Evolutionary conservation across 2,888 invertebrate species (phyloP).

Genomic region (Autographa gamma): DNA sequence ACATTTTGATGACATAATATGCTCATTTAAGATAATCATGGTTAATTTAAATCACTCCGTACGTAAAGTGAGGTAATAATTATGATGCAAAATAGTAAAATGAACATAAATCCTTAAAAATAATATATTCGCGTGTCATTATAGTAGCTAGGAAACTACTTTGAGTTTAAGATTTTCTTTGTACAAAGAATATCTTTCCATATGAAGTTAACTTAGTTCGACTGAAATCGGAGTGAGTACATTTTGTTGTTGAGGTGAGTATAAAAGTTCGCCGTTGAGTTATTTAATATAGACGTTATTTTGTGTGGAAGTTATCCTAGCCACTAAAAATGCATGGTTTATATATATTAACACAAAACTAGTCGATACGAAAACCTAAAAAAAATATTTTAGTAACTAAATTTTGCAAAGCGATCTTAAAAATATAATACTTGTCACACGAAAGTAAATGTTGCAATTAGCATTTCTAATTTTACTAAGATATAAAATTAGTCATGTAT

Average conservation of each 20-base stretch:
- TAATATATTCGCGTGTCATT: constrained; percentile 1
- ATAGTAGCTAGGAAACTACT: constrained; percentile 4
- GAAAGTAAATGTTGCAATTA: constrained; percentile 47
- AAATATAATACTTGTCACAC: constrained; percentile 39
- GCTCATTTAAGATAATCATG: constrained; percentile 40
- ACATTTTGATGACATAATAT: not conserved
- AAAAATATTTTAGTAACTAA: constrained; percentile 44
- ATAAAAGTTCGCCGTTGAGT: not conserved
- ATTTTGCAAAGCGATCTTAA: constrained; percentile 27
- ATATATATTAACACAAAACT: constrained; percentile 54
- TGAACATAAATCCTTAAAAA: constrained; percentile 41
- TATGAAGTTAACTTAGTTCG: not conserved
- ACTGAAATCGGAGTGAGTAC: not conserved
- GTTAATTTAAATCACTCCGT: constrained; percentile 36
- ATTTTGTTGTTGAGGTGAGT: constrained; percentile 1
- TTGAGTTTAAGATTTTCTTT: not conserved
- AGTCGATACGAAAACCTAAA: constrained; percentile 60
- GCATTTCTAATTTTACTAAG: constrained; percentile 52
- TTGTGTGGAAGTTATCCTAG: not conserved
- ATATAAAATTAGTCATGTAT: constrained; percentile 55
- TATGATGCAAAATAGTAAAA: constrained; percentile 46
- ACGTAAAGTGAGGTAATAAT: constrained; percentile 33
- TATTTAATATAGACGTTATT: not conserved
- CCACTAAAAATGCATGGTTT: constrained; percentile 21
- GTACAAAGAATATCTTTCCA: not conserved